A percentile compares a stretch with the other conserved stretches of the same genome.
phyloP scores from a whole-genome alignment of 2,113 vertebrate species.

The Epinephelus cyanopodus region DNA sequence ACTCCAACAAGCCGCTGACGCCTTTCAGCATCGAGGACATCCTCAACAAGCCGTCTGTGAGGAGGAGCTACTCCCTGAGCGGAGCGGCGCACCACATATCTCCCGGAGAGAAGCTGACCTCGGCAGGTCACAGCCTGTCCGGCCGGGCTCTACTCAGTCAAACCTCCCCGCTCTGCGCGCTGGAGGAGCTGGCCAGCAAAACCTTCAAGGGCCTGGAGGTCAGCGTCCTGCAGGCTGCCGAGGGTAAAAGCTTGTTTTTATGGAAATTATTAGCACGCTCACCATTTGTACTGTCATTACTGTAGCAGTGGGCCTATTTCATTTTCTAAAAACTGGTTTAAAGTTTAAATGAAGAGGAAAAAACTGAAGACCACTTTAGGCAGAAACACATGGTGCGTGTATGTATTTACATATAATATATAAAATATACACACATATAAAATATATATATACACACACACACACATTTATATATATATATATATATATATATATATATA shows the following conservation, averaged over 20 bases:
- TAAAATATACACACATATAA: too few species aligned
- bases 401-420: too few species aligned
- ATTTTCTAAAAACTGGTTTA: not conserved
- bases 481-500: too few species aligned
- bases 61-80: conserved; percentile 90
- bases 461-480: too few species aligned
- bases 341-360: not conserved
- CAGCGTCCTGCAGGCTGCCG: conserved; percentile 95
- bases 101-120: conserved; percentile 87
- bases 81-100: conserved; percentile 88
- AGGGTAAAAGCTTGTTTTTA: conserved; percentile 85
- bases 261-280: not conserved
- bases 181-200: conserved; percentile 96
- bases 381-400: not conserved
- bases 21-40: conserved; percentile 98
- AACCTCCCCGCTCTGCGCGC: conserved; percentile 93
- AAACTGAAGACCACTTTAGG: not conserved
- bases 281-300: not conserved
- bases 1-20: conserved; percentile 95
- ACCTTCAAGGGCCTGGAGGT: conserved; percentile 97
- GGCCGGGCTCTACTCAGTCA: conserved; percentile 90
- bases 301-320: not conserved
- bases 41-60: conserved; percentile 93
- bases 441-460: too few species aligned
- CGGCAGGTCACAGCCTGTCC: conserved; percentile 87